phyloP scores from a whole-genome alignment of 1,140 invertebrate species.

The Drosophila rufa region DNA sequence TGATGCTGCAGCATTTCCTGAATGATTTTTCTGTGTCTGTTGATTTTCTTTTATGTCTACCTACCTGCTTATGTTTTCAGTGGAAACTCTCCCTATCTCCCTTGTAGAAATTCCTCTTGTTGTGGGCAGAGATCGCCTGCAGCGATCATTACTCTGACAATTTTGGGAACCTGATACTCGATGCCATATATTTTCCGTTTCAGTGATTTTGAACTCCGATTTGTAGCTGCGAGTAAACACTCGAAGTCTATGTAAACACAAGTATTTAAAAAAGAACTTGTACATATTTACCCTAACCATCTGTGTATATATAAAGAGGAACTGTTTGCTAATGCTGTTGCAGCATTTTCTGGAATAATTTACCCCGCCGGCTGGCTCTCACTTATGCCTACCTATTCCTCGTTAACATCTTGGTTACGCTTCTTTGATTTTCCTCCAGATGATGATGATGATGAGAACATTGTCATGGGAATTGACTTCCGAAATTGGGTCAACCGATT shows the following conservation, averaged over 20 bases:
- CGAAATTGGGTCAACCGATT: not conserved
- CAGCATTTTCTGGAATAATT: not conserved
- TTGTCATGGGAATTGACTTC: not conserved
- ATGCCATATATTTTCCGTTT: not conserved
- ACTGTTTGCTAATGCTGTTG: not conserved
- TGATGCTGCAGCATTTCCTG: too few species aligned
- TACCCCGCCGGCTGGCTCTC: not conserved
- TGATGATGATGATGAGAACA: not conserved
- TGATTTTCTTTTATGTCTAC: slow-evolving; percentile 1
- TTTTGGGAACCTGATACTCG: slow-evolving; percentile 12
- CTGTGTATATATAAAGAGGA: not conserved
- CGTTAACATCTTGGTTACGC: slow-evolving; percentile 38
- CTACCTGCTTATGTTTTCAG: slow-evolving; percentile 15
- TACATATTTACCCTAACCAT: not conserved
- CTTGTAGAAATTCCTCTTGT: not conserved
- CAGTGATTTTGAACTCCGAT: slow-evolving; percentile 1
- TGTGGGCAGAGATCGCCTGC: not conserved
- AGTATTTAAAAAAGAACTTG: not conserved
- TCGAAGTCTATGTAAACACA: not conserved
- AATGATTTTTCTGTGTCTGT: not conserved
- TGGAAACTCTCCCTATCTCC: not conserved
- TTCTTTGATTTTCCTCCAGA: slow-evolving; percentile 46
- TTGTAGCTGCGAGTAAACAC: not conserved
- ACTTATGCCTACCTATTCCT: slow-evolving; percentile 35
- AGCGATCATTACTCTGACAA: not conserved